Conservation (phyloP, 2,797 vertebrate genomes). For the Channa striata region DNA sequence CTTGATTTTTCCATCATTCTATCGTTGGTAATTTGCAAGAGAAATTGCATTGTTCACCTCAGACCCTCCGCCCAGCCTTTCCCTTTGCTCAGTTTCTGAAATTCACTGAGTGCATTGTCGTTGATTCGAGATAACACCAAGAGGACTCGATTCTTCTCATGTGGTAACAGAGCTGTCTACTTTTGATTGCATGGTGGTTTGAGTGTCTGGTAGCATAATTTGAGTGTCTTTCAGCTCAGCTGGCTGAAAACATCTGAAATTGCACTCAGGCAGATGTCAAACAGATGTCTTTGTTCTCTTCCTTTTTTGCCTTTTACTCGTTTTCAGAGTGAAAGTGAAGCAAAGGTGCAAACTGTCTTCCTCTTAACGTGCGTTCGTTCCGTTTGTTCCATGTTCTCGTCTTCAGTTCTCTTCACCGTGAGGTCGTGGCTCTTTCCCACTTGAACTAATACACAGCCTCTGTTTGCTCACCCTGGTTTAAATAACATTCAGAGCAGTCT, state of each 20-base stretch:
- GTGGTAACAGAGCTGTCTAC: conserved; percentile 46
- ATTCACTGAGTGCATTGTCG: conserved; percentile 20
- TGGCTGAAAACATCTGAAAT: conserved; percentile 60
- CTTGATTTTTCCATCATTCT: conserved; percentile 9
- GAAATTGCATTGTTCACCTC: conserved; percentile 15
- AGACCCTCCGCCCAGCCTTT: background rate
- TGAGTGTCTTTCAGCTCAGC: conserved; percentile 56
- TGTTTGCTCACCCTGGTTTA: conserved; percentile 41
- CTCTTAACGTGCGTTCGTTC: background rate
- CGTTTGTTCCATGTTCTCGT: background rate
- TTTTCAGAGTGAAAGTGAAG: conserved; percentile 10
- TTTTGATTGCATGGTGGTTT: conserved; percentile 62
- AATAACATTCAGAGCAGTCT: conserved; percentile 57
- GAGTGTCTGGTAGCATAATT: conserved; percentile 59
- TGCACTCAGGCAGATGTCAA: conserved; percentile 48
- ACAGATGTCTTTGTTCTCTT: conserved; percentile 53
- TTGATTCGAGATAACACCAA: conserved; percentile 28
- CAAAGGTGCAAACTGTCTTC: background rate
- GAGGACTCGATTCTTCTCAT: conserved; percentile 51
- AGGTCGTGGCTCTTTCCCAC: background rate
- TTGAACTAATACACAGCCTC: conserved; percentile 21
- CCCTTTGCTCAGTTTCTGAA: conserved; percentile 24
- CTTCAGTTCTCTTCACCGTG: background rate
- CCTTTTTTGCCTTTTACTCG: background rate
- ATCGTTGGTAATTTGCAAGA: conserved; percentile 22